Conservation (phyloP, 2,888 invertebrate genomes). For the Toxonevra muliebris region DNA sequence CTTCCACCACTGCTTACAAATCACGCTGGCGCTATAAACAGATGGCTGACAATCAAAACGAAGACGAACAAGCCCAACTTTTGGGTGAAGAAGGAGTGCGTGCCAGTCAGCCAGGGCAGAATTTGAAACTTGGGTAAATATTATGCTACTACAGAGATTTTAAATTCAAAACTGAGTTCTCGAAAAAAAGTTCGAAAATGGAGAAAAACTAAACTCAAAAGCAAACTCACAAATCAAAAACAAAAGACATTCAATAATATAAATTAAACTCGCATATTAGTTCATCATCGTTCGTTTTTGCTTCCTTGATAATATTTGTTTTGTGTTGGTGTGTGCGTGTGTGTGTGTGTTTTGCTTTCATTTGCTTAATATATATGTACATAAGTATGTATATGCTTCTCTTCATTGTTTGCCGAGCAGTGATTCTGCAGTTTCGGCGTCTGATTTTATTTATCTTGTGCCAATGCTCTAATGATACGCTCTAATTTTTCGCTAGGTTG, state of each 20-base stretch:
- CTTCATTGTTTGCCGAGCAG: too few relatives aligned
- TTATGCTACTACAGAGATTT: conserved; percentile 31
- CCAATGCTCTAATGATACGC: too few relatives aligned
- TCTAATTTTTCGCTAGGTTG: too few relatives aligned
- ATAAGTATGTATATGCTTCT: too few relatives aligned
- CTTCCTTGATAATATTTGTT: not conserved
- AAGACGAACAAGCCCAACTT: conserved; percentile 95
- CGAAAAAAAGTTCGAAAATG: too few relatives aligned
- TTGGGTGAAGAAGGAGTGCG: conserved; percentile 96
- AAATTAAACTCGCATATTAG: too few relatives aligned
- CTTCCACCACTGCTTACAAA: conserved; percentile 53
- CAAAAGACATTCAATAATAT: too few relatives aligned
- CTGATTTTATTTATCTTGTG: too few relatives aligned
- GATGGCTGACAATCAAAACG: conserved; percentile 97
- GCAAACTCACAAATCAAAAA: not conserved
- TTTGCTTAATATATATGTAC: too few relatives aligned
- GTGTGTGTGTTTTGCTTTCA: not conserved
- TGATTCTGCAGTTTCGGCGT: too few relatives aligned
- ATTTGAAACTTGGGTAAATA: conserved; percentile 97
- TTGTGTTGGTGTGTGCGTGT: not conserved
- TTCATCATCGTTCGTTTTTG: too few relatives aligned
- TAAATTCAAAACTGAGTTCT: not conserved
- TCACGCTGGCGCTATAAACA: conserved; percentile 70
- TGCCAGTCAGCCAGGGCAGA: conserved; percentile 82
- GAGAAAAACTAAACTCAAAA: conserved; percentile 8